These are phyloP conservation scores for Trachymyrmex septentrionalis DNA, from an alignment of 1,140 invertebrate genomes.

Conservation along the genomic window DNA sequence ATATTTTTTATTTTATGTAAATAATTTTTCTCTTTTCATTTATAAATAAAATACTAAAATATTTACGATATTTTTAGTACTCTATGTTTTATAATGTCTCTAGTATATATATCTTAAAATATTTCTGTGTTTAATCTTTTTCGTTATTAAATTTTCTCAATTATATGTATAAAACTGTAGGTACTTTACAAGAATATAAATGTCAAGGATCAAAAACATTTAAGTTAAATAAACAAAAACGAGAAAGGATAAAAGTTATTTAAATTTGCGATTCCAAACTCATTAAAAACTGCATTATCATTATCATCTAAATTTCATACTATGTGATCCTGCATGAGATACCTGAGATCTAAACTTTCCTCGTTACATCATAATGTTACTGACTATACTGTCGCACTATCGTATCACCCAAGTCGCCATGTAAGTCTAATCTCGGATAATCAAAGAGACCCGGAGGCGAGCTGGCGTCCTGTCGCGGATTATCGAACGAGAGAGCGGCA, in stretches of 20 bases:
- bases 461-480: conserved; percentile 21
- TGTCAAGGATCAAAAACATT: neutral
- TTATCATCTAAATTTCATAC: neutral
- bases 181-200: neutral
- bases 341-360: conserved; percentile 9
- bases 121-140: neutral
- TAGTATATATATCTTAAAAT: conserved; percentile 5
- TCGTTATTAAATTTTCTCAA: neutral
- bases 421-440: conserved; percentile 52
- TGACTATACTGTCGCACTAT: conserved; percentile 13
- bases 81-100: neutral
- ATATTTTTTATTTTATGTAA: neutral
- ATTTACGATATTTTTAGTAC: neutral
- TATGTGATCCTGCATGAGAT: neutral
- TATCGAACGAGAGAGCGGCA: conserved; percentile 2
- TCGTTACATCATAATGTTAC: conserved; percentile 45
- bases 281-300: neutral
- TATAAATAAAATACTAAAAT: neutral
- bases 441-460: conserved; percentile 38
- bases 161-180: neutral
- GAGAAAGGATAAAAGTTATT: neutral
- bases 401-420: conserved; percentile 1
- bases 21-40: neutral
- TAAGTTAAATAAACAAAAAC: neutral
- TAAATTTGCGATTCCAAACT: neutral